Evolutionary conservation across 2,888 invertebrate species (phyloP).

Genomic region (Teinopalpus imperialis): DNA sequence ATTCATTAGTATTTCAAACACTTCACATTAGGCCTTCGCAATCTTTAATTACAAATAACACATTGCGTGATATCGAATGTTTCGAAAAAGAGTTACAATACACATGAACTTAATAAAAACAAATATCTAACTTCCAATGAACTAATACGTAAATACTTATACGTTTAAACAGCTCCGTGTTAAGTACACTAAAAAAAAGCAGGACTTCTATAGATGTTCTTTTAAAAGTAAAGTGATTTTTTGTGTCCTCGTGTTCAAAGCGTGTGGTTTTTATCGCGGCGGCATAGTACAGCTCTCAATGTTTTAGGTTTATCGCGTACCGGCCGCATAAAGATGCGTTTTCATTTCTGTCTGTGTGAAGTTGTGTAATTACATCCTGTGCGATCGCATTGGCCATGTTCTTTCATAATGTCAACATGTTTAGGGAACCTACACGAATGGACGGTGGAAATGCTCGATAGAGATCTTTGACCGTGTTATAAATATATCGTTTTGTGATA

Average conservation of each 20-base stretch:
- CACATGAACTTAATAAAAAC: constrained; percentile 9
- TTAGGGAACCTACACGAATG: constrained; percentile 35
- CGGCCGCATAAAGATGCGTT: constrained; percentile 60
- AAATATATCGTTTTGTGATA: too few species aligned
- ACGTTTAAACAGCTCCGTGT: constrained; percentile 8
- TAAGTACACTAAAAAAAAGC: constrained; percentile 10
- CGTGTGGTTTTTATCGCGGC: constrained; percentile 44
- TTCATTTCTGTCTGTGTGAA: constrained; percentile 60
- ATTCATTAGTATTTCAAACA: too few species aligned
- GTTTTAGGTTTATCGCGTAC: constrained; percentile 64
- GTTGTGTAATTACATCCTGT: constrained; percentile 53
- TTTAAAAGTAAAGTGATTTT: constrained; percentile 26
- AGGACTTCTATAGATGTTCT: constrained; percentile 12
- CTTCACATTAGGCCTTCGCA: too few species aligned
- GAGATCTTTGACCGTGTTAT: too few species aligned
- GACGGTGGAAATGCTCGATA: constrained; percentile 13
- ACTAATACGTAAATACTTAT: too few species aligned
- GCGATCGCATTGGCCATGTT: constrained; percentile 39
- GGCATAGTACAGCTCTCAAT: constrained; percentile 50
- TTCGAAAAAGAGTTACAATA: too few species aligned
- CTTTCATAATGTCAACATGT: constrained; percentile 49
- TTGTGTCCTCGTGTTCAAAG: constrained; percentile 23
- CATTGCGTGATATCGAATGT: too few species aligned
- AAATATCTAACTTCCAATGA: constrained; percentile 6
- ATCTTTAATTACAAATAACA: too few species aligned